Evolutionary conservation across 2,113 vertebrate genomes (phyloP).

Genomic region (Cettia cetti): DNA sequence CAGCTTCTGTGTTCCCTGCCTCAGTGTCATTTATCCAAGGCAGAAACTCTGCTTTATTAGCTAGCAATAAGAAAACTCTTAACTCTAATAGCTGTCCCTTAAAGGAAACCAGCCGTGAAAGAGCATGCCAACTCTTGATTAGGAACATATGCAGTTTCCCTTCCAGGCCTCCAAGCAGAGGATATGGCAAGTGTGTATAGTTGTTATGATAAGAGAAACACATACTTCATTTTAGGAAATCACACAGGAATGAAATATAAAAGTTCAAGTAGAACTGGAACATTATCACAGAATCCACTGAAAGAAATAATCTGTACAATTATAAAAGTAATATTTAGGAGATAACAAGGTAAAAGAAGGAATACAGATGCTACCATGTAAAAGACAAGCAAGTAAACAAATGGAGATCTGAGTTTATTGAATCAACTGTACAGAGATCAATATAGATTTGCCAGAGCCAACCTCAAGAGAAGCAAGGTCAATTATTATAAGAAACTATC

Average conservation of each 20-base stretch:
- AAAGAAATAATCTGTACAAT: neutral
- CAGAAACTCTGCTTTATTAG: neutral
- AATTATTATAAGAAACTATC: neutral
- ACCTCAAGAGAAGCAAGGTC: neutral
- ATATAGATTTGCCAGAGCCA: slow-evolving; percentile 1
- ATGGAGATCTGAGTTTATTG: neutral
- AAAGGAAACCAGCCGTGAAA: neutral
- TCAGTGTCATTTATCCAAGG: neutral
- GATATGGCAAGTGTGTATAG: neutral
- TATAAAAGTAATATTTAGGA: neutral
- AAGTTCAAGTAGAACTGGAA: neutral
- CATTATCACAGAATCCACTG: neutral
- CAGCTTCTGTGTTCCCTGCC: neutral
- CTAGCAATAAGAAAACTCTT: neutral
- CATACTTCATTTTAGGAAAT: neutral
- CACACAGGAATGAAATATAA: neutral
- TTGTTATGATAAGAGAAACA: neutral
- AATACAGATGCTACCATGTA: neutral
- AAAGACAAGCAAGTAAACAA: neutral
- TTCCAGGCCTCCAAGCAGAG: neutral
- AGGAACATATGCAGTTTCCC: neutral
- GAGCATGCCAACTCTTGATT: neutral
- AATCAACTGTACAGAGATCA: neutral
- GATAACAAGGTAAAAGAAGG: neutral
- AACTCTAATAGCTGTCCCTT: neutral